Conservation (phyloP, 1,140 invertebrate genomes). For the Manduca sexta region DNA sequence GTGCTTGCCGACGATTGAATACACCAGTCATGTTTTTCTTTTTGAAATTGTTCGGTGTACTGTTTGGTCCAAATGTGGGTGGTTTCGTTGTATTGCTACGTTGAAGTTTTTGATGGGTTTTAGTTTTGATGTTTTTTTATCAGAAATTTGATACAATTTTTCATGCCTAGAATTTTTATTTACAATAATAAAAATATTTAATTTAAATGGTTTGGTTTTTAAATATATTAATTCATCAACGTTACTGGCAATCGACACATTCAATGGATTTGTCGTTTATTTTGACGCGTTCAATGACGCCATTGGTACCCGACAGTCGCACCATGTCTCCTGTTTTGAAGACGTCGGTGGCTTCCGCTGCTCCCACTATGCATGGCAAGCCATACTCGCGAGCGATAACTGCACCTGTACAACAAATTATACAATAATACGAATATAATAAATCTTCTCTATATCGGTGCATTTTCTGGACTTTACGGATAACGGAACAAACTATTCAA, state of each 20-base stretch:
- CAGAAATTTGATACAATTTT: too few relatives aligned
- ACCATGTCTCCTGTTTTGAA: constrained; percentile 81
- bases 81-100: too few relatives aligned
- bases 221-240: too few relatives aligned
- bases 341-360: constrained; percentile 77
- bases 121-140: background rate
- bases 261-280: constrained; percentile 9
- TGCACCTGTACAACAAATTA: constrained; percentile 75
- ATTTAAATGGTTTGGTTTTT: too few relatives aligned
- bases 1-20: constrained; percentile 21
- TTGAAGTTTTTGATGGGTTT: background rate
- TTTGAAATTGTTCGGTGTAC: background rate
- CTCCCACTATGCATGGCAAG: constrained; percentile 87
- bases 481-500: too few relatives aligned
- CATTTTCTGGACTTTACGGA: too few relatives aligned
- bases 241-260: too few relatives aligned
- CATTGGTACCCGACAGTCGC: constrained; percentile 52
- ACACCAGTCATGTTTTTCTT: background rate
- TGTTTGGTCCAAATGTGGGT: too few relatives aligned
- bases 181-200: too few relatives aligned
- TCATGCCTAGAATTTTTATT: too few relatives aligned
- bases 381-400: constrained; percentile 93
- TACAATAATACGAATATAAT: background rate
- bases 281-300: constrained; percentile 41
- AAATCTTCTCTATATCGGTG: too few relatives aligned